Evolutionary conservation across 2,113 vertebrate genomes (phyloP), one percentile per base, ranked within the genome.

Genomic region (Hippocampus abdominalis): DNA sequence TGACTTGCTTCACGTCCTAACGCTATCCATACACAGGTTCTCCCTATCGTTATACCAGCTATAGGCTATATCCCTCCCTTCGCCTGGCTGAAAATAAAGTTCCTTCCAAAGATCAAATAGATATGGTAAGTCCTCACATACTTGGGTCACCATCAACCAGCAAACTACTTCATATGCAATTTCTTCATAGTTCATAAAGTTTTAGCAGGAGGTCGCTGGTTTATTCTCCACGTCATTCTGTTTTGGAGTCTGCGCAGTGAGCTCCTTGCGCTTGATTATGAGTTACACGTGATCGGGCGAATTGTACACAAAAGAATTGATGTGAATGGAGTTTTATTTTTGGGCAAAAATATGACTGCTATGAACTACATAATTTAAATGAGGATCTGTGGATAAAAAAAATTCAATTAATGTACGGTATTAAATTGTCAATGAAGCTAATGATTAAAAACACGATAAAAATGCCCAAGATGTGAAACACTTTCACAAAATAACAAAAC

Each of bases 171-270:
- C 8, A 2, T 18, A n/a, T 0, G 23, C 49, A 68, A 56, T 71
- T 61, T 60, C 69, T 32, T 65, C 49, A 32, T 42, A 78, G 63
- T 82, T 79, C 18, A 3, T 6, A 62, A 84, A 88, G 83, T 90
- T 85, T 76, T 36, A 20, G 46, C 20, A 59, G 11, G 32, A 48
- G 25, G 53, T 72, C 25, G 40, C 36, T 61, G 8, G 16, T 49
- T 11, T 8, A 29, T n/a, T 16, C 23, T 48, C 68, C 68, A 69
- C 68, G 68, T 69, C 56, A 42, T 67, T 9, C 81, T 53, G 29
- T 68, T 8, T 44, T 0, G 66, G 85, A 86, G 78, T 83, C 70
- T 90, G 88, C 88, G 85, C 88, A 88, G 4, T 68, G 23, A 4
- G 0, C 27, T 0, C 1, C 13, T 44, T 3, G 1, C 1, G 32